Evolutionary conservation across 1,140 invertebrate genomes (phyloP), one percentile per base, ranked within the genome.

Genomic region (Probaryconus sp.): DNA sequence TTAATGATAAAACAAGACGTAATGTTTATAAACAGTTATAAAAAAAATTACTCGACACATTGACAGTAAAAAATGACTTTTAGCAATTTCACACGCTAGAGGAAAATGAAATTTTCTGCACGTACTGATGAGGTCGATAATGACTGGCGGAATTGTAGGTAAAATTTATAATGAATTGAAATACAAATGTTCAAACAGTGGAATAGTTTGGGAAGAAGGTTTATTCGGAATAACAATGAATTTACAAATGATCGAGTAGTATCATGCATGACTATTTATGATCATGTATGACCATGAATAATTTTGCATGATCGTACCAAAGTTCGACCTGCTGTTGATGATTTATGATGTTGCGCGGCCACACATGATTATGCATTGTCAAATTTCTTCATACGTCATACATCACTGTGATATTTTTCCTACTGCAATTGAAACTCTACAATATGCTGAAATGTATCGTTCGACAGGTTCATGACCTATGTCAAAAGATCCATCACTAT

Each of bases 231-330:
- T 43, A 45, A 45, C 17, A 45, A 43, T 45, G 53, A 45, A 45
- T 45, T 55, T 40, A 14, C 35, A 30, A 40, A 28, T 40, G 31
- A 30, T 55, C 31, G 28, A 5, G 11, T 16, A 17, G 2, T 17
- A 40, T 18, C 35, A 51, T 37, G 40, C 35, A 35, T 55, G 50
- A 28, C 50, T 28, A 58, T 45, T 43, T 33, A 45, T 31, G 16
- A n/a, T 42, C 13, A 5, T 18, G n/a, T 42, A 30, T 35, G 28
- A 43, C 45, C 38, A 37, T 58, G 53, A 43, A 58, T 45, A 58
- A 58, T 45, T 58, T 58, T 58, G 53, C 40, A 58, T 35, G 53
- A 58, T 45, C 53, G 16, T 35, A 21, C n/a, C 40, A 7, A 38
- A 58, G 10, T 33, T 45, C 40, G 21, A 45, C 26, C 24, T 28